A percentile compares a stretch with the other conserved stretches of the same genome.
phyloP scores from a whole-genome alignment of 2,888 invertebrate species.

The Camponotus fellah region DNA sequence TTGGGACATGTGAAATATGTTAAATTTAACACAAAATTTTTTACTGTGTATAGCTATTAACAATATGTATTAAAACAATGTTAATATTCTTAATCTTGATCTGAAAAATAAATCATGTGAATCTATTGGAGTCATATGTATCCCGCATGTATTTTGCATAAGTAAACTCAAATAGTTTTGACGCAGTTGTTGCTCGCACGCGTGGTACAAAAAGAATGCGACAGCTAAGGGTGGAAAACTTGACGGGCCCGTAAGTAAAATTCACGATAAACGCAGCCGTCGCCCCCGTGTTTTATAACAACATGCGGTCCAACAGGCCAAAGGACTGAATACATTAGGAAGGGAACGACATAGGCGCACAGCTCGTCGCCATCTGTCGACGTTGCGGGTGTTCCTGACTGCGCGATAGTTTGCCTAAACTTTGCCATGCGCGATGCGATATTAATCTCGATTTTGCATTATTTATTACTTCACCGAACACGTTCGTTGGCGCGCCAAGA shows the following conservation, averaged over 20 bases:
- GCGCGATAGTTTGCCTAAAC: slow-evolving; percentile 58
- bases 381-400: slow-evolving; percentile 47
- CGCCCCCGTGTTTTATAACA: slow-evolving; percentile 76
- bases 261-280: slow-evolving; percentile 79
- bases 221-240: slow-evolving; percentile 42
- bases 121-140: background rate
- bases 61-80: background rate
- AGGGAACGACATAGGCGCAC: slow-evolving; percentile 61
- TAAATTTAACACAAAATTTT: too few relatives aligned
- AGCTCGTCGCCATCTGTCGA: slow-evolving; percentile 69
- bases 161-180: slow-evolving; percentile 26
- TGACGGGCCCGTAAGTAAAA: slow-evolving; percentile 62
- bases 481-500: background rate
- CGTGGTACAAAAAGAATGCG: background rate
- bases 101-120: background rate
- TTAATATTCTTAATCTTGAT: slow-evolving; percentile 11
- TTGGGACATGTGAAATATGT: too few relatives aligned
- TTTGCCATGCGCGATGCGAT: slow-evolving; percentile 35
- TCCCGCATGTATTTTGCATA: background rate
- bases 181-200: background rate
- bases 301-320: slow-evolving; percentile 80
- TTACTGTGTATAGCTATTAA: too few relatives aligned
- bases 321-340: slow-evolving; percentile 73
- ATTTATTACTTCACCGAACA: slow-evolving; percentile 15
- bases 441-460: slow-evolving; percentile 48